Percentiles rank a stretch among this genome's conserved stretches.
Conservation (phyloP, 2,888 invertebrate genomes). For the Epistrophe grossulariae region DNA sequence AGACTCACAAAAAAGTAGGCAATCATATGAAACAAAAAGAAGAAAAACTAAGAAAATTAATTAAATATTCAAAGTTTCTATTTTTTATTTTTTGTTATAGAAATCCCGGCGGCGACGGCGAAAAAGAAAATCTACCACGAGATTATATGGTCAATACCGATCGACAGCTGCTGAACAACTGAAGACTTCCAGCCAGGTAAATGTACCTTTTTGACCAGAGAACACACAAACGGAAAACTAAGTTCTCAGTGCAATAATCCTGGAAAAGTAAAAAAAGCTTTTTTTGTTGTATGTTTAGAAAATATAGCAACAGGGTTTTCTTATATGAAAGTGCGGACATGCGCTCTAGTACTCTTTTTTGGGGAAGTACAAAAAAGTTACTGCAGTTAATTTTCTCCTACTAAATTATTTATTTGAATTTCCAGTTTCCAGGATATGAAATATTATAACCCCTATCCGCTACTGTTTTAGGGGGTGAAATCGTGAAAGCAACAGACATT, state of each 20-base stretch:
- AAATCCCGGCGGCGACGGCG: slow-evolving; percentile 24
- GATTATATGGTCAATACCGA: slow-evolving; percentile 56
- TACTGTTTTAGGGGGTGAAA: background rate
- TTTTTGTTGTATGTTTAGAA: slow-evolving; percentile 1
- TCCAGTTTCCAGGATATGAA: slow-evolving; percentile 59
- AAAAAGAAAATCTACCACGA: slow-evolving; percentile 33
- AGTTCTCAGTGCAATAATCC: slow-evolving; percentile 58
- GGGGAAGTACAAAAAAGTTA: slow-evolving; percentile 50
- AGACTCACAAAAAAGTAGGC: background rate
- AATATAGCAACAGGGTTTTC: slow-evolving; percentile 68
- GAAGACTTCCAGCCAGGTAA: slow-evolving; percentile 71
- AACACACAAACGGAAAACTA: slow-evolving; percentile 22
- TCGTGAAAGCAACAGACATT: slow-evolving; percentile 48
- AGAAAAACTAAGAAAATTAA: slow-evolving; percentile 24
- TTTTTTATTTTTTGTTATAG: background rate
- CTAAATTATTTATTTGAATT: slow-evolving; percentile 56
- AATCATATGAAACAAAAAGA: background rate
- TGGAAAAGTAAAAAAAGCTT: slow-evolving; percentile 61
- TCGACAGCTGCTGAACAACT: slow-evolving; percentile 73
- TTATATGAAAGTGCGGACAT: slow-evolving; percentile 51
- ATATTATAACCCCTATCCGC: background rate
- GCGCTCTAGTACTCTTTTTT: slow-evolving; percentile 38
- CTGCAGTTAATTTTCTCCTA: slow-evolving; percentile 69
- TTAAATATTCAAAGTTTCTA: slow-evolving; percentile 50
- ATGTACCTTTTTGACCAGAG: slow-evolving; percentile 62